Conservation (phyloP, 2,888 invertebrate species). For the Diabrotica balteata region DNA sequence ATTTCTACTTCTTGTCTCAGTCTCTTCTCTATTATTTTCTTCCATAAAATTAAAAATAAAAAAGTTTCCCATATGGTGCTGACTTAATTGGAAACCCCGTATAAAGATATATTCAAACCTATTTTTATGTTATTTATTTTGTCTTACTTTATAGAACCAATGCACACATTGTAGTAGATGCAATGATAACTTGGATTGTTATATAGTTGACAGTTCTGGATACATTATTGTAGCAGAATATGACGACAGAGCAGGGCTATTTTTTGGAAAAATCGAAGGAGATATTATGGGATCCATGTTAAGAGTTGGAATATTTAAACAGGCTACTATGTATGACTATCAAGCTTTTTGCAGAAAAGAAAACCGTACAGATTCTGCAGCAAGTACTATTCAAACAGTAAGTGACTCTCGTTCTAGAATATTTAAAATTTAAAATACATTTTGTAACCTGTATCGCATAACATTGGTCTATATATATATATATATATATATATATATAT, state of each 20-base stretch:
- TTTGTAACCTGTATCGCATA: too few relatives aligned
- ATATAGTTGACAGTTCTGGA: conserved; percentile 90
- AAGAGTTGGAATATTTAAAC: conserved; percentile 73
- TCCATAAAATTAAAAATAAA: too few relatives aligned
- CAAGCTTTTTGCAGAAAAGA: conserved; percentile 75
- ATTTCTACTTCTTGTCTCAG: too few relatives aligned
- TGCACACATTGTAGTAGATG: conserved; percentile 67
- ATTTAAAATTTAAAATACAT: too few relatives aligned
- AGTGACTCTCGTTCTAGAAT: background rate
- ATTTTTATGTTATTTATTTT: background rate
- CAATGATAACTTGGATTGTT: conserved; percentile 75
- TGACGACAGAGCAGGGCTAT: conserved; percentile 75
- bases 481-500: too few relatives aligned
- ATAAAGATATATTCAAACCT: too few relatives aligned
- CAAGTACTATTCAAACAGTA: conserved; percentile 37
- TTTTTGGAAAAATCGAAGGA: conserved; percentile 85
- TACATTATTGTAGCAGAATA: conserved; percentile 79
- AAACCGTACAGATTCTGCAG: conserved; percentile 56
- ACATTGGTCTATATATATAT: too few relatives aligned
- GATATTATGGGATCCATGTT: conserved; percentile 81
- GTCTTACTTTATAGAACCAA: conserved; percentile 50
- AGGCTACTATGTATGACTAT: conserved; percentile 82
- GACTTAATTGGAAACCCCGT: too few relatives aligned
- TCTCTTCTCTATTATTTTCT: too few relatives aligned
- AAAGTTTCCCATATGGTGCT: too few relatives aligned